Evolutionary conservation across 2,113 vertebrate species (phyloP).

Genomic region (Oxyura jamaicensis): DNA sequence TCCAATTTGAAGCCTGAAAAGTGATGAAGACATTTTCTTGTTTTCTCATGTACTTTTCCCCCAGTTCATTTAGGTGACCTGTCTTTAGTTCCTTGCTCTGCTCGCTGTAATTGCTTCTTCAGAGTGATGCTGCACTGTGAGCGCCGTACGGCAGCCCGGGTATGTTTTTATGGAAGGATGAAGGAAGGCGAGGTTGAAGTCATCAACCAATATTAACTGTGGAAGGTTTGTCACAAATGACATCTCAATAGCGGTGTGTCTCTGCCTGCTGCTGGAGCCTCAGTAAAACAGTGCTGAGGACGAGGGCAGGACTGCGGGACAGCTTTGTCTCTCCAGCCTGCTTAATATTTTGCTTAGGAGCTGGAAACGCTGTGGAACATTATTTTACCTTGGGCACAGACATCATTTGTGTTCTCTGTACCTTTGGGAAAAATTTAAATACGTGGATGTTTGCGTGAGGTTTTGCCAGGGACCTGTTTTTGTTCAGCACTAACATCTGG

Average conservation of each 20-base stretch:
- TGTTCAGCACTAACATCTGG: neutral
- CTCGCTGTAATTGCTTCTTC: constrained; percentile 68
- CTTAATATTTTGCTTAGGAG: neutral
- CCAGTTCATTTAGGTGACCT: constrained; percentile 70
- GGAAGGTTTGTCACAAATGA: neutral
- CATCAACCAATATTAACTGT: neutral
- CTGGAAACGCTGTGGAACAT: rapidly evolving
- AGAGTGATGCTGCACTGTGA: constrained; percentile 8
- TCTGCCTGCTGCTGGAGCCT: neutral
- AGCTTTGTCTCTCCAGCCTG: neutral
- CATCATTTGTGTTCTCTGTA: rapidly evolving
- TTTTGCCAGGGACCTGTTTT: neutral
- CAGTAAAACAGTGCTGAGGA: neutral
- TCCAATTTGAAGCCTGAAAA: constrained; percentile 75
- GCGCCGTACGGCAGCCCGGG: neutral
- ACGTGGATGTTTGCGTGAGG: rapidly evolving
- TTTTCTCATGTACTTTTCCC: constrained; percentile 59
- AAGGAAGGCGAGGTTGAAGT: constrained; percentile 13
- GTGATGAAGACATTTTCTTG: constrained; percentile 76
- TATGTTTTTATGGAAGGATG: neutral
- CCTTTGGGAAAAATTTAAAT: neutral
- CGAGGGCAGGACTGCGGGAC: neutral
- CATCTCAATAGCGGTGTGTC: neutral
- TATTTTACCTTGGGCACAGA: neutral
- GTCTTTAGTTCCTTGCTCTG: constrained; percentile 54